Base-by-base conservation (phyloP, 1,140 invertebrate species). In the Lasaia peninsularis region DNA sequence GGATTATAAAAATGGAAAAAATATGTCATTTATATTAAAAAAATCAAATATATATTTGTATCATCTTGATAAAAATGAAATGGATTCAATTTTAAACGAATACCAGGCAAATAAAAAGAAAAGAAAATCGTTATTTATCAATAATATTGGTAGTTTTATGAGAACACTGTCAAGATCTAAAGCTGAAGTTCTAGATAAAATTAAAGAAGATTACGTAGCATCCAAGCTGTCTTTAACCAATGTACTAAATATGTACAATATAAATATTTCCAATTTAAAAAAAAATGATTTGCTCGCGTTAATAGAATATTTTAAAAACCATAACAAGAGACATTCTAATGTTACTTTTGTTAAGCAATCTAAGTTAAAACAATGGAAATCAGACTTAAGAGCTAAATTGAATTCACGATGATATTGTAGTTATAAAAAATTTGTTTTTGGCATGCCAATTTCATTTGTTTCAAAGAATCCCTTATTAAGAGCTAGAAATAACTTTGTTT, bases 201-300 rank as follows among this genome's bases (percentile, higher is more conserved):
- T 78, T 54, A 14, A 71, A 8, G 56, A 67, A 18, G 65, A 78
- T 59, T 71, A 69, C 20, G 67, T 69, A 34, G 58, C 68, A 24
- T 63, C 65, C 40, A 65, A 66, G 35, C 56, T 77, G 31, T 75
- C 68, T 10, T 24, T 70, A 54, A 57, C 64, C 10, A 48, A 14
- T 9, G 20, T 73, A 44, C 50, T 61, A 5, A 62, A 55, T 35
- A 63, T 70, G 59, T 56, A 58, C 14, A 64, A 67, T 54, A 51
- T 50, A 1, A 53, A 65, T 20, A 28, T 60, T 12, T 60, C 64
- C 40, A 60, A 63, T 35, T 40, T 75, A 6, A 57, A 67, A 37
- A 73, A 71, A 65, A 28, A 58, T 9, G 58, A 64, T 48, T 9
- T 78, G 14, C 49, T 63, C 9, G 59, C 66, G 56, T 53, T 78